phyloP scores from a whole-genome alignment of 2,113 vertebrate species.

The Corythoichthys haematopterus region DNA sequence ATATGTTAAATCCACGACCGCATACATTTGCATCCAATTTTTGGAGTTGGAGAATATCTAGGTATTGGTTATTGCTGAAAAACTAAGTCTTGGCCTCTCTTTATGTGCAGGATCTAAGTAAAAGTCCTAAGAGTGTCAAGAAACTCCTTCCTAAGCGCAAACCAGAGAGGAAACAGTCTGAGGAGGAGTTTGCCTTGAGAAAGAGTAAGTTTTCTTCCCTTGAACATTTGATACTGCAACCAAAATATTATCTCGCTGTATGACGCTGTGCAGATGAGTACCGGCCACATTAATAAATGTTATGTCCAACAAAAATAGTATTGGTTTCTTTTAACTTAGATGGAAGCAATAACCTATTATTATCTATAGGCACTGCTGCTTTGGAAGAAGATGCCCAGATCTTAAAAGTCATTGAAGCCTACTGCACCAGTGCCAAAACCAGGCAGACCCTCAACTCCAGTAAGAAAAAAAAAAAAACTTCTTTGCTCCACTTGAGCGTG shows the following conservation, averaged over 20 bases:
- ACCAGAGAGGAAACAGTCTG: constrained; percentile 93
- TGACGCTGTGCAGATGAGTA: background rate
- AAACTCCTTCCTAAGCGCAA: constrained; percentile 97
- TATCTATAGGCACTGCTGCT: constrained; percentile 85
- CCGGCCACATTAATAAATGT: background rate
- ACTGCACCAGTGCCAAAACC: constrained; percentile 99
- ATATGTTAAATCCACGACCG: too few species aligned
- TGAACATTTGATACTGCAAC: background rate
- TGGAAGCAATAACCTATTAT: background rate
- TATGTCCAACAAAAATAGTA: background rate
- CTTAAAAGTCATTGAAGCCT: constrained; percentile 97
- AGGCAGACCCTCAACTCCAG: constrained; percentile 97
- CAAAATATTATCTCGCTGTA: background rate
- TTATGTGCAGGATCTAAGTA: constrained; percentile 86
- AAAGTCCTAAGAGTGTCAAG: constrained; percentile 98
- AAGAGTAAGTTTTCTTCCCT: constrained; percentile 80
- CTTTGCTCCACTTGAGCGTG: too few species aligned
- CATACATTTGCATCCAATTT: too few species aligned
- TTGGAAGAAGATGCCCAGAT: constrained; percentile 98
- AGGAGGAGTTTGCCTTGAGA: constrained; percentile 94
- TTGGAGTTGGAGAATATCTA: too few species aligned
- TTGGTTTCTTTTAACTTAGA: background rate
- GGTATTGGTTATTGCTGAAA: too few species aligned
- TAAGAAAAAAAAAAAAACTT: constrained; percentile 71
- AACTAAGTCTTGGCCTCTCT: background rate